Conservation (phyloP, 2,797 vertebrate genomes). For the Silurus aristotelis region DNA sequence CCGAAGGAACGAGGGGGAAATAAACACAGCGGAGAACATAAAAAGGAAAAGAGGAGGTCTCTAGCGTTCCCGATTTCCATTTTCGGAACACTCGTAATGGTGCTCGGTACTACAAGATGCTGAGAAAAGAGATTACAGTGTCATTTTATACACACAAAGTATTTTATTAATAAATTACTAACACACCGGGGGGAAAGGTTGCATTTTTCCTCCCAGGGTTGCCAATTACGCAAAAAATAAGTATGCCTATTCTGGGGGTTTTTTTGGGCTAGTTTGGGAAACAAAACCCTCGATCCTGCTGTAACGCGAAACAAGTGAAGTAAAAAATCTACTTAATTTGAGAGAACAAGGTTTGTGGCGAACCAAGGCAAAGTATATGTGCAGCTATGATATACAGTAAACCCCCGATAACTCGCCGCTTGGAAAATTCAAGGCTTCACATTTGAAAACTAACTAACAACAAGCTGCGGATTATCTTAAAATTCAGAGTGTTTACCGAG, state of each 20-base stretch:
- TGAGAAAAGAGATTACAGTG: not conserved
- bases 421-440: too few species aligned
- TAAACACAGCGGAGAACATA: constrained; percentile 51
- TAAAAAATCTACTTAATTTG: not conserved
- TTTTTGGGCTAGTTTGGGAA: not conserved
- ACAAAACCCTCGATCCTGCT: not conserved
- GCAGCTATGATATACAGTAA: not conserved
- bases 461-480: too few species aligned
- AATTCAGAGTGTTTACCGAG: constrained; percentile 73
- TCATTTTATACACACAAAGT: not conserved
- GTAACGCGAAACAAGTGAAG: not conserved
- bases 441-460: too few species aligned
- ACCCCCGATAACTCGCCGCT: too few species aligned
- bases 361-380: not conserved
- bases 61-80: not conserved
- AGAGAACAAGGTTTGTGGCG: not conserved
- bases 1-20: constrained; percentile 49
- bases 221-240: not conserved
- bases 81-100: not conserved
- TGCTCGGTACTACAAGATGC: not conserved
- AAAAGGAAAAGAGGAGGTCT: constrained; percentile 38
- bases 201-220: not conserved
- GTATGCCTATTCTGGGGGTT: not conserved
- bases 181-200: not conserved
- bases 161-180: constrained; percentile 19